Percentiles rank a stretch among this genome's conserved stretches.
Conservation (phyloP, 2,888 invertebrate species). For the Uloborus plumipes region DNA sequence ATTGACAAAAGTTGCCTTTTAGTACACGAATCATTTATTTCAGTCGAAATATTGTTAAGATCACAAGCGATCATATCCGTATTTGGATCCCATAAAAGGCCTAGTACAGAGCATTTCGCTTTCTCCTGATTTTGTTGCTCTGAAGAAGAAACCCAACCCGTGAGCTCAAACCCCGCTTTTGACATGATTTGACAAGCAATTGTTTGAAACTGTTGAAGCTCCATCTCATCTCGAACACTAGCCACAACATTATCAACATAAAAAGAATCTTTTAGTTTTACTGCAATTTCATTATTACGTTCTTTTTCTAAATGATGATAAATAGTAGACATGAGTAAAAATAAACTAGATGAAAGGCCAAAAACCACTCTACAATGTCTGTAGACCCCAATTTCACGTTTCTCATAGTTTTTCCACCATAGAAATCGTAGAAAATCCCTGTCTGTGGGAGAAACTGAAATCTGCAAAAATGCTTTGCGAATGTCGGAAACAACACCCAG, state of each 20-base stretch:
- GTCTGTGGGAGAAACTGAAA: constrained; percentile 11
- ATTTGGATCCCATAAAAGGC: too few species aligned
- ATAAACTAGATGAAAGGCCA: neutral
- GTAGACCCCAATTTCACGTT: too few species aligned
- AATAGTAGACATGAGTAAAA: constrained; percentile 14
- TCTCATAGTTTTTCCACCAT: too few species aligned
- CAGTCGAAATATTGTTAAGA: too few species aligned
- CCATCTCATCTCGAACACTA: neutral
- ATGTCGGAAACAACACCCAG: constrained; percentile 7
- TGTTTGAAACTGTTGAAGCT: neutral
- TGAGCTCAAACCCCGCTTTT: neutral
- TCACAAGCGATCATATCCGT: too few species aligned
- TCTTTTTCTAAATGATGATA: constrained; percentile 12
- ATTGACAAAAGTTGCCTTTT: too few species aligned
- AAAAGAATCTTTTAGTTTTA: constrained; percentile 1
- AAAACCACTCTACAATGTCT: too few species aligned
- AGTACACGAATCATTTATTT: too few species aligned
- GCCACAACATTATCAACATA: neutral
- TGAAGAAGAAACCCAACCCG: too few species aligned
- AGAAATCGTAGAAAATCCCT: constrained; percentile 5
- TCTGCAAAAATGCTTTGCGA: constrained; percentile 24
- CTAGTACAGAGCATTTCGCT: too few species aligned
- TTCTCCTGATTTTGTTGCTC: too few species aligned
- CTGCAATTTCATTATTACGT: neutral
- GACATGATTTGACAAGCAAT: neutral